Base-by-base conservation (phyloP, 2,888 invertebrate genomes). In the Synanthedon myopaeformis region DNA sequence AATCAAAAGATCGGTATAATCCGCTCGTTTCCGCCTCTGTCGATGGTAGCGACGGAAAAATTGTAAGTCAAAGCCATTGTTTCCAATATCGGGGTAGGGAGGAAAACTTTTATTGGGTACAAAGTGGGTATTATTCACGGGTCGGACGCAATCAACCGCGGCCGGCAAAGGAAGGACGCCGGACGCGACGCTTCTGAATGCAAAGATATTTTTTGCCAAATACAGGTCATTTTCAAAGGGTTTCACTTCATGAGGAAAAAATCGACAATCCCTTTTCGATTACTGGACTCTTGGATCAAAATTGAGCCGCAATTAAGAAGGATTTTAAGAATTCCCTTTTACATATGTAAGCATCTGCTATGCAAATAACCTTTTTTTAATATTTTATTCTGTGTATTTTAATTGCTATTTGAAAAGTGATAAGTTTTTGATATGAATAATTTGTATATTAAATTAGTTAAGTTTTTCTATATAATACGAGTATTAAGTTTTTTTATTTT, bases 111-210 rank as follows among this genome's bases (percentile, higher is more conserved):
- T 85, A 85, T 85, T 80, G 79, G 75, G 81, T 78, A 79, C 83
- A 82, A 85, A 85, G 86, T 85, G 81, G 78, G 79, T 77, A 82
- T 86, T 82, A 84, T 82, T 84, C 81, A 81, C 73, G 76, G 76
- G 70, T 71, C 71, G 75, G 69, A 76, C 74, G 79, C 79, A 80
- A 82, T 82, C 81, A 83, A 74, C 76, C 74, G 70, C 72, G 71
- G 70, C 64, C 68, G 65, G 66, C 59, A 66, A 65, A 66, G 69
- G 70, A 68, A 62, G 65, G 65, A 66, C 65, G 63, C 74, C 82
- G 82, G 85, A 85, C 79, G 76, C 79, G 73, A 70, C 76, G 76
- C 72, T 70, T 65, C 75, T 72, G 84, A 86, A 85, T 86, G 84
- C 80, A 81, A 85, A 87, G 82, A 84, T 82, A 86, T 84, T 84